A percentile compares a stretch with the other conserved stretches of the same genome.
phyloP scores from a whole-genome alignment of 2,888 invertebrate genomes.

The Conchocele bisecta region DNA sequence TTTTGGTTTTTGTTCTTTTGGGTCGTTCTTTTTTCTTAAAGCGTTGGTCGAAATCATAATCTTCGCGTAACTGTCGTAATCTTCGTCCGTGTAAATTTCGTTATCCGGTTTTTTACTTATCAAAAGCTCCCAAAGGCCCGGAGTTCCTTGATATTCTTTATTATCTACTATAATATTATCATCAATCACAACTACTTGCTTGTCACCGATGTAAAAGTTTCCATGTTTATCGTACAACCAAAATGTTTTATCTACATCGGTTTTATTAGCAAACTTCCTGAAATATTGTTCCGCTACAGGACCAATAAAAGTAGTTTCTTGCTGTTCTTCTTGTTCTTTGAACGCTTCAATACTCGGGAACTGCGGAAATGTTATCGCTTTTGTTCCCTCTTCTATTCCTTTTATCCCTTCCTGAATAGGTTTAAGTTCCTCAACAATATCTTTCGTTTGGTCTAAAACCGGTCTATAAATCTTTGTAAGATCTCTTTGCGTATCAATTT shows the following conservation, averaged over 20 bases:
- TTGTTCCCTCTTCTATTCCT: conserved; percentile 2
- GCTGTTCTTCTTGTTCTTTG: conserved; percentile 12
- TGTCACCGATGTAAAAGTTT: conserved; percentile 26
- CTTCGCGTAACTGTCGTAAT: conserved; percentile 25
- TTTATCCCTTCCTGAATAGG: conserved; percentile 9
- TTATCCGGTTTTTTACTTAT: conserved; percentile 11
- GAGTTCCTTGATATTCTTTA: conserved; percentile 25
- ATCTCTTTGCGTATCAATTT: neutral
- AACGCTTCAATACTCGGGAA: conserved; percentile 8
- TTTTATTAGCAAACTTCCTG: conserved; percentile 9
- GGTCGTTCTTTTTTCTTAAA: conserved; percentile 18
- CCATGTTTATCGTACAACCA: conserved; percentile 12
- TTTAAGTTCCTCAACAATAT: neutral
- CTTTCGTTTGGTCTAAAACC: conserved; percentile 5
- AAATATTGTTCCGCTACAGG: conserved; percentile 24
- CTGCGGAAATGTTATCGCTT: conserved; percentile 11
- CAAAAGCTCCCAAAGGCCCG: conserved; percentile 29
- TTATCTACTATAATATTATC: conserved; percentile 20
- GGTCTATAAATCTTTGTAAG: conserved; percentile 4
- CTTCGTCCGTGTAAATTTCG: conserved; percentile 20
- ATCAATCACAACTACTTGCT: conserved; percentile 2
- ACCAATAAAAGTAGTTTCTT: conserved; percentile 18
- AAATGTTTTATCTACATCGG: neutral
- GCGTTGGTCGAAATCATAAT: conserved; percentile 13
- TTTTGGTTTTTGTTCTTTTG: conserved; percentile 15